Percentiles rank a stretch among this genome's conserved stretches.
Evolutionary conservation across 2,888 invertebrate species (phyloP).

Genomic region (Poecilobothrus nobilitatus): DNA sequence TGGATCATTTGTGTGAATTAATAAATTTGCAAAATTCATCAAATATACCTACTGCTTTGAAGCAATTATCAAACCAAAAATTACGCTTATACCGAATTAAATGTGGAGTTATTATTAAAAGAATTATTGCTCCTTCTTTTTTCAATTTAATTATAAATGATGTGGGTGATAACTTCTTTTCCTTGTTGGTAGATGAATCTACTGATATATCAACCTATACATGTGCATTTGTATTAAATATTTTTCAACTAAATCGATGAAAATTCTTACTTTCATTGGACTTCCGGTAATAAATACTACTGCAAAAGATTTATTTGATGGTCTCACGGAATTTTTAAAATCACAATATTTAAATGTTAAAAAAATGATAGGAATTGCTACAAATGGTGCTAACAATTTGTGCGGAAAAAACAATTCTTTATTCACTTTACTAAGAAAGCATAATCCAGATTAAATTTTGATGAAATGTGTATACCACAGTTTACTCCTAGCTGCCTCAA

Average conservation of each 20-base stretch:
- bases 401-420: neutral
- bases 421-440: neutral
- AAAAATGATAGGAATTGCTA: neutral
- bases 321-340: neutral
- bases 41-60: too few relatives aligned
- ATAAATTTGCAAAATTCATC: too few relatives aligned
- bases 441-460: neutral
- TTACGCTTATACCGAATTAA: conserved; percentile 4
- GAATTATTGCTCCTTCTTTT: neutral
- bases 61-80: too few relatives aligned
- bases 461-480: neutral
- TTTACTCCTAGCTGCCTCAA: neutral
- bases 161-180: neutral
- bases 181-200: conserved; percentile 7
- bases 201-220: neutral
- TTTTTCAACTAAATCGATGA: neutral
- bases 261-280: neutral
- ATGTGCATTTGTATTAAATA: neutral
- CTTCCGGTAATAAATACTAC: neutral
- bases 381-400: neutral
- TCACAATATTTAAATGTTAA: neutral
- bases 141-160: neutral
- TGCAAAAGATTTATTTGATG: neutral
- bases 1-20: too few relatives aligned
- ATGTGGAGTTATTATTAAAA: neutral